phyloP scores from a whole-genome alignment of 2,888 invertebrate genomes.

The Achlya flavicornis region DNA sequence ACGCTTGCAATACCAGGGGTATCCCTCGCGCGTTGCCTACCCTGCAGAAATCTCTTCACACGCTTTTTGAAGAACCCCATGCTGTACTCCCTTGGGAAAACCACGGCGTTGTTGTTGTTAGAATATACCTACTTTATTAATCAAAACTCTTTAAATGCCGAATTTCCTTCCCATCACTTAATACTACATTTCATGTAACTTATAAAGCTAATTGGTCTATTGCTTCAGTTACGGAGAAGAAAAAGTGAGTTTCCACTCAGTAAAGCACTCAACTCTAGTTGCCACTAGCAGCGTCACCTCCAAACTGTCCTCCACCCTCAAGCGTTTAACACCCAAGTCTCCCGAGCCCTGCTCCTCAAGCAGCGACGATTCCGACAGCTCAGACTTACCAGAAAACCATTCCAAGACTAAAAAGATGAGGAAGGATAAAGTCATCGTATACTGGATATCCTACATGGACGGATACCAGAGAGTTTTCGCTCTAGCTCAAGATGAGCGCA shows the following conservation, averaged over 20 bases:
- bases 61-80: too few relatives aligned
- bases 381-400: conserved; percentile 73
- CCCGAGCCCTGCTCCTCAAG: conserved; percentile 83
- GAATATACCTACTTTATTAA: too few relatives aligned
- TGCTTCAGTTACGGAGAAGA: conserved; percentile 86
- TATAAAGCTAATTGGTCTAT: not conserved
- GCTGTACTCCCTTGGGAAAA: too few relatives aligned
- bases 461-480: conserved; percentile 89
- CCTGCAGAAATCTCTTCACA: too few relatives aligned
- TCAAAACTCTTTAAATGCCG: too few relatives aligned
- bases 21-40: too few relatives aligned
- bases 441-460: conserved; percentile 92
- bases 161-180: not conserved
- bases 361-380: conserved; percentile 83
- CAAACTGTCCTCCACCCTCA: conserved; percentile 81
- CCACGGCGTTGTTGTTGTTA: too few relatives aligned
- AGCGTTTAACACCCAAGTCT: conserved; percentile 78
- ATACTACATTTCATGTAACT: not conserved
- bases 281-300: conserved; percentile 79
- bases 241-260: conserved; percentile 88
- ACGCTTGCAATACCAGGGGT: too few relatives aligned
- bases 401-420: conserved; percentile 85
- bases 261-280: conserved; percentile 81
- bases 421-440: conserved; percentile 90
- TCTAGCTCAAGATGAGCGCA: conserved; percentile 89